phyloP scores from a whole-genome alignment of 2,888 invertebrate genomes.

The Aporophyla lueneburgensis region DNA sequence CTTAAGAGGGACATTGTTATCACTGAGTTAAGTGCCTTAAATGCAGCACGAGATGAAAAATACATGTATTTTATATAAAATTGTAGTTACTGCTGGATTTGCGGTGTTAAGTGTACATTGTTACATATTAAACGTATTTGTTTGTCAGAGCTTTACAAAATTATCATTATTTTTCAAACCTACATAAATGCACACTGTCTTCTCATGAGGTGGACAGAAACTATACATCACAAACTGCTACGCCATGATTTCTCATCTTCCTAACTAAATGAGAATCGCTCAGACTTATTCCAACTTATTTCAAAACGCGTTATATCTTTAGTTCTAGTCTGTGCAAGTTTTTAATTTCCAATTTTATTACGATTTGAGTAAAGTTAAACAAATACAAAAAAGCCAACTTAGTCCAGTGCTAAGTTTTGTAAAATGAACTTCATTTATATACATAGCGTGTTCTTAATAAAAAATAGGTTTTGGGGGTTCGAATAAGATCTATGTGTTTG shows the following conservation, averaged over 20 bases:
- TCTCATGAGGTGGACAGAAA: not conserved
- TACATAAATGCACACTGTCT: not conserved
- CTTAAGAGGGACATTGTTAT: slow-evolving; percentile 54
- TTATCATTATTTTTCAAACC: not conserved
- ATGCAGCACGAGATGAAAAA: slow-evolving; percentile 49
- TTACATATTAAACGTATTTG: not conserved
- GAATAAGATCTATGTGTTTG: too few relatives aligned
- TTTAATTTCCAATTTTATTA: too few relatives aligned
- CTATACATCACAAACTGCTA: not conserved
- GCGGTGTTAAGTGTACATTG: not conserved
- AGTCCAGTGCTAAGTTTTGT: too few relatives aligned
- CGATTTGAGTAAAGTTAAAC: too few relatives aligned
- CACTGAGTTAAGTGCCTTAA: slow-evolving; percentile 57
- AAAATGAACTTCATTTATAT: too few relatives aligned
- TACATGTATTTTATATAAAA: slow-evolving; percentile 47
- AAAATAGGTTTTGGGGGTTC: too few relatives aligned
- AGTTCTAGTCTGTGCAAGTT: too few relatives aligned
- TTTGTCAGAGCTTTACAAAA: not conserved
- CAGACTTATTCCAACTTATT: too few relatives aligned
- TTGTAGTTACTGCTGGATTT: slow-evolving; percentile 26
- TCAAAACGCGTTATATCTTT: too few relatives aligned
- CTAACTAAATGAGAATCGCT: not conserved
- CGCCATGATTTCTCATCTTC: not conserved
- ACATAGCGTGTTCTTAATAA: too few relatives aligned
- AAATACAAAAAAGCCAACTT: too few relatives aligned